These are phyloP conservation scores for Malacoctenus gilli DNA, from an alignment of 2,797 vertebrate genomes.

Conservation along the genomic window DNA sequence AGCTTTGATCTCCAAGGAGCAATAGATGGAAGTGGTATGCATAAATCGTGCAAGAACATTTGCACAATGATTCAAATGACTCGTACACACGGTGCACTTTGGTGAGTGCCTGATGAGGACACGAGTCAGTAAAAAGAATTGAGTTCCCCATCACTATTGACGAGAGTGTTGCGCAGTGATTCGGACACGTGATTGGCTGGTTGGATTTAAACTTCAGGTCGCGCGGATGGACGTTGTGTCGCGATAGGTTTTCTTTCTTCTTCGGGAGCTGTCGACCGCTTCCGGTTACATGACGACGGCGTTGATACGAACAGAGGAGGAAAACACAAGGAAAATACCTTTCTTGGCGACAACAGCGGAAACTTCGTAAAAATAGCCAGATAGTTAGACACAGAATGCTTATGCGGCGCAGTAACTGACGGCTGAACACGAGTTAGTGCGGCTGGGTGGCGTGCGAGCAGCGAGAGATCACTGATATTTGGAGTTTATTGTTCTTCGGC, in stretches of 20 bases:
- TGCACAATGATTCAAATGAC: no score
- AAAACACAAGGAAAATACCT: slow-evolving; percentile 77
- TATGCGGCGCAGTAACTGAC: background rate
- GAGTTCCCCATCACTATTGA: no score
- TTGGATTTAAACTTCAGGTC: slow-evolving; percentile 71
- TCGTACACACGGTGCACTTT: no score
- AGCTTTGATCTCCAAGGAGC: no score
- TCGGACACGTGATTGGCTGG: slow-evolving; percentile 61
- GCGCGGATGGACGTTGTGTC: slow-evolving; percentile 70
- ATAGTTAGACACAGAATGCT: background rate
- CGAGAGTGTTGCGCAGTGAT: no score
- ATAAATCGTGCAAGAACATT: no score
- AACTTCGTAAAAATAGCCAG: slow-evolving; percentile 45
- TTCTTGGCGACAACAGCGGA: slow-evolving; percentile 59
- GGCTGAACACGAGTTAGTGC: background rate
- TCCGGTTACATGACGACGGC: slow-evolving; percentile 84
- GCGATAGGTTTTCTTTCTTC: slow-evolving; percentile 80
- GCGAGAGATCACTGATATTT: slow-evolving; percentile 48
- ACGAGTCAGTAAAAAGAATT: no score
- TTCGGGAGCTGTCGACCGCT: slow-evolving; percentile 72
- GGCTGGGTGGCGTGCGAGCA: slow-evolving; percentile 8
- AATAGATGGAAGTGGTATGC: no score
- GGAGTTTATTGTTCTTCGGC: slow-evolving; percentile 77
- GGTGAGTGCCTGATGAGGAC: no score
- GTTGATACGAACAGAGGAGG: slow-evolving; percentile 78